Evolutionary conservation across 2,113 vertebrate genomes (phyloP).

Genomic region (Strigops habroptila): DNA sequence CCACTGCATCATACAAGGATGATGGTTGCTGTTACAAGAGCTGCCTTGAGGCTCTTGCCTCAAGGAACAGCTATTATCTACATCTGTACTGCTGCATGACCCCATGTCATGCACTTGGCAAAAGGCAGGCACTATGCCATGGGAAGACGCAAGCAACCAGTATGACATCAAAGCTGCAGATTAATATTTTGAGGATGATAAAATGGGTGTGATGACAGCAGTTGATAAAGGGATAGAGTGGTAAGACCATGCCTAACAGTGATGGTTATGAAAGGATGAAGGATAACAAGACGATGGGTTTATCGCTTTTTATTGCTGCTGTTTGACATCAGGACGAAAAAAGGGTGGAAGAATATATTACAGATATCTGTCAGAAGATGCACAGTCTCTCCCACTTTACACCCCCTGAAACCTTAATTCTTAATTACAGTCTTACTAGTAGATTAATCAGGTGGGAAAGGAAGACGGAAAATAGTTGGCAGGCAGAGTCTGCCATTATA

Average conservation of each 20-base stretch:
- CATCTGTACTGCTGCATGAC: neutral
- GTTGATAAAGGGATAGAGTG: neutral
- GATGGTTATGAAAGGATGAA: rapidly evolving
- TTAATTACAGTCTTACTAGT: neutral
- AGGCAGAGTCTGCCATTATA: neutral
- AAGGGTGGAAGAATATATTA: neutral
- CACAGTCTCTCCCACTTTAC: neutral
- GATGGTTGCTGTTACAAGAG: neutral
- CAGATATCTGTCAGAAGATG: neutral
- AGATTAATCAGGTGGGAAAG: neutral
- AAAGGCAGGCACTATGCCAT: neutral
- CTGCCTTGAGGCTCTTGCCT: neutral
- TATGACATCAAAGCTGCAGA: neutral
- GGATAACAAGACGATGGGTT: neutral
- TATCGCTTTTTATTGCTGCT: neutral
- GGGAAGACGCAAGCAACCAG: neutral
- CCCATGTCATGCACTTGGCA: neutral
- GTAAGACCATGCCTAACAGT: neutral
- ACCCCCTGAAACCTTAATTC: neutral
- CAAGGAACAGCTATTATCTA: neutral
- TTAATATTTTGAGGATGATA: neutral
- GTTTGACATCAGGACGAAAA: neutral
- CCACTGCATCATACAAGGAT: neutral
- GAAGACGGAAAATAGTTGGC: neutral
- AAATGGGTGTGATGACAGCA: neutral